Evolutionary conservation across 2,113 vertebrate species (phyloP), one percentile per base, ranked within the genome.

Genomic region (Aythya baeri): DNA sequence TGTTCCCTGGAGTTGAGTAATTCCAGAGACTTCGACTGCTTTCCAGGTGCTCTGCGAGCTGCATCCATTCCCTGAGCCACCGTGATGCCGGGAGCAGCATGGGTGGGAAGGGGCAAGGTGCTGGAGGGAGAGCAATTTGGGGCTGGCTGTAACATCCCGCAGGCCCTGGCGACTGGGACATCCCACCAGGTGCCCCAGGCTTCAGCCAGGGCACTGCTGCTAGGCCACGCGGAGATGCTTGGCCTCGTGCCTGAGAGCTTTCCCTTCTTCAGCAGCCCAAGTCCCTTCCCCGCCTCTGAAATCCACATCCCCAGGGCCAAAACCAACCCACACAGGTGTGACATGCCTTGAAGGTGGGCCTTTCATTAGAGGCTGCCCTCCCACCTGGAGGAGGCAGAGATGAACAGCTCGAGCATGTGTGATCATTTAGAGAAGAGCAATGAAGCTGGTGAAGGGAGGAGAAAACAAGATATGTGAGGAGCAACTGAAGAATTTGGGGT

Each of bases 131-230:
- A 43, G 16, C 22, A 61, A 66, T 50, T 50, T 4, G 29, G n/a
- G 17, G 20, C 55, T 38, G 32, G 17, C 3, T 0, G 1, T 43
- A 58, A 36, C 32, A n/a, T 50, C 43, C 32, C 4, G 3, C 32
- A 2, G 4, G 55, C 41, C 41, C 5, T 44, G 26, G 43, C 16
- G 52, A 73, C 44, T 2, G 0, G 38, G 15, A 7, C 25, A 25
- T 61, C 59, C 14, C 54, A 31, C 9, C 32, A 21, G 11, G 11
- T 23, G 31, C 26, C 32, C 18, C 67, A 25, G 61, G 23, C 18
- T 61, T 46, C 13, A 50, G 46, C 20, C 85, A 41, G 59, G 54
- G 65, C 0, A 0, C 12, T 21, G 58, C 36, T 11, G 7, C 54
- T 13, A n/a, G 31, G 52, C 84, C 13, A 20, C 26, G 23, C 17